phyloP scores from a whole-genome alignment of 2,888 invertebrate genomes.

The Diaprepes abbreviatus region DNA sequence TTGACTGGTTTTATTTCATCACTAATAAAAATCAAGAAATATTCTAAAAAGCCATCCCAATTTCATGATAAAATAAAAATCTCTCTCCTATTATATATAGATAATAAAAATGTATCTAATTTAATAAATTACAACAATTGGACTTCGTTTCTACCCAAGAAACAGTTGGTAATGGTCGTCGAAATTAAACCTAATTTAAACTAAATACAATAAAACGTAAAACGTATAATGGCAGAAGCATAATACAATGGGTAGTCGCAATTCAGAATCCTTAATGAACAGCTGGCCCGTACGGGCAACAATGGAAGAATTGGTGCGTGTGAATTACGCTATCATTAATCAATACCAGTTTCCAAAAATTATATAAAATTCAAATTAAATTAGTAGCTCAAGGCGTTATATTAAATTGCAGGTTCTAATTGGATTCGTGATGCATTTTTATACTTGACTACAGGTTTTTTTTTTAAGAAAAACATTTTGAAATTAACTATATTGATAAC shows the following conservation, averaged over 20 bases:
- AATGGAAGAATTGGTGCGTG: slow-evolving; percentile 62
- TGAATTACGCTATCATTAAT: slow-evolving; percentile 61
- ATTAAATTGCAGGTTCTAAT: slow-evolving; percentile 16
- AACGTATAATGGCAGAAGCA: slow-evolving; percentile 56
- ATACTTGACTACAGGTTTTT: not conserved
- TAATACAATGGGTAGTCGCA: slow-evolving; percentile 56
- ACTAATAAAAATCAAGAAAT: not conserved
- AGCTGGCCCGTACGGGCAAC: slow-evolving; percentile 58
- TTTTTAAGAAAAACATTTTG: too few species aligned
- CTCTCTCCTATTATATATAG: slow-evolving; percentile 34
- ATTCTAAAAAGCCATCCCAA: slow-evolving; percentile 13
- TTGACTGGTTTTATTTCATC: too few species aligned
- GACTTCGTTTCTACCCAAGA: slow-evolving; percentile 48
- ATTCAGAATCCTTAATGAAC: slow-evolving; percentile 55
- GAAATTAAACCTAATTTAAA: slow-evolving; percentile 57
- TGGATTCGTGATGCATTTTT: not conserved
- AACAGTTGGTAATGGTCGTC: slow-evolving; percentile 50
- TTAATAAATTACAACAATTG: slow-evolving; percentile 52
- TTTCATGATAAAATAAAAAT: slow-evolving; percentile 31
- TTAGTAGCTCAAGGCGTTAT: slow-evolving; percentile 28
- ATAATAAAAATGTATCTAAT: slow-evolving; percentile 48
- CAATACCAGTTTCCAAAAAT: slow-evolving; percentile 59
- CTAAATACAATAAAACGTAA: slow-evolving; percentile 56
- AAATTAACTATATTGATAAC: too few species aligned
- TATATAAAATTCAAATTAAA: slow-evolving; percentile 41